These are phyloP conservation scores for Myoxocephalus aenaeus DNA, from an alignment of 2,797 vertebrate genomes.

Conservation along the genomic window DNA sequence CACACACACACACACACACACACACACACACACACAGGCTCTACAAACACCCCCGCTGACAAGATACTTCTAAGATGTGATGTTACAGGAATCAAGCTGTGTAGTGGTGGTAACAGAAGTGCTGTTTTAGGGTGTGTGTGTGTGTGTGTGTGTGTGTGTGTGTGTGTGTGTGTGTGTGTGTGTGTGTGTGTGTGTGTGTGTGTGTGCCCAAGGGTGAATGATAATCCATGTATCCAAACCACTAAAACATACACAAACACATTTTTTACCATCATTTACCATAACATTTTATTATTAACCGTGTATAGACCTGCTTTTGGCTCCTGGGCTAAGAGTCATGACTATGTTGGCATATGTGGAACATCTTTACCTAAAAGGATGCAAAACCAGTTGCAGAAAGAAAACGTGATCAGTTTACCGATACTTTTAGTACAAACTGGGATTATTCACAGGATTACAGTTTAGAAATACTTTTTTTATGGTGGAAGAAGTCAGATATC, in stretches of 20 bases:
- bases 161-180: conserved; percentile 32
- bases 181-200: conserved; percentile 27
- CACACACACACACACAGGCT: background rate
- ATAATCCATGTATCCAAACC: conserved; percentile 35
- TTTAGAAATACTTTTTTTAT: background rate
- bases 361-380: background rate
- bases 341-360: background rate
- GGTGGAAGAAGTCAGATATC: no score
- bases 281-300: background rate
- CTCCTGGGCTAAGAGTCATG: background rate
- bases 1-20: background rate
- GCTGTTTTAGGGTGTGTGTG: conserved; percentile 2
- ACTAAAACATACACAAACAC: background rate
- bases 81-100: conserved; percentile 52
- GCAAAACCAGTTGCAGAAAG: background rate
- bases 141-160: conserved; percentile 5
- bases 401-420: background rate
- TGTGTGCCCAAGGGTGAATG: background rate
- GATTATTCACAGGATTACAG: background rate
- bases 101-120: conserved; percentile 36
- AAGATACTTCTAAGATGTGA: conserved; percentile 23
- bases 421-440: background rate
- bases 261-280: background rate
- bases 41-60: conserved; percentile 5
- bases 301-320: background rate